Evolutionary conservation across 2,888 invertebrate species (phyloP).

Genomic region (Torymus auratus): DNA sequence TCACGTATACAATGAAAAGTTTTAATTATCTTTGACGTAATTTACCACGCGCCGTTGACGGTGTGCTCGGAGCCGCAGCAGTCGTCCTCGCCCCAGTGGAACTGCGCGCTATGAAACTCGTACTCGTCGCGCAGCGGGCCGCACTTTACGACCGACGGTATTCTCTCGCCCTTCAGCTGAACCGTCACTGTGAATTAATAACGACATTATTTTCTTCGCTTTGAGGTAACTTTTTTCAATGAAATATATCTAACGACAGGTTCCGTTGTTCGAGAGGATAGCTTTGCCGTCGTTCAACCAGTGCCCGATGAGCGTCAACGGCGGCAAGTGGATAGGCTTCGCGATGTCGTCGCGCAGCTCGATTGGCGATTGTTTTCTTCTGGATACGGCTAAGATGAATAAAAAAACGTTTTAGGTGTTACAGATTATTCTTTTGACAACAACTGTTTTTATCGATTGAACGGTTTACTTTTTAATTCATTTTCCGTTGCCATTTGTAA

Average conservation of each 20-base stretch:
- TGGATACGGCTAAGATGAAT: constrained; percentile 55
- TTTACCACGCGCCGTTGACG: constrained; percentile 68
- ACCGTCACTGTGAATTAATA: constrained; percentile 28
- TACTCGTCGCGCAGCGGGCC: constrained; percentile 67
- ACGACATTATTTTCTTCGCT: too few relatives aligned
- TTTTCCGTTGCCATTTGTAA: constrained; percentile 45
- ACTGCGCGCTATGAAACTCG: constrained; percentile 66
- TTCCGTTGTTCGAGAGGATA: constrained; percentile 64
- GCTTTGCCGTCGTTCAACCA: constrained; percentile 70
- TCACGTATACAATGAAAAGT: background rate
- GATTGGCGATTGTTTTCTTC: constrained; percentile 68
- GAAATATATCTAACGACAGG: constrained; percentile 60
- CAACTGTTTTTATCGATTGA: too few relatives aligned
- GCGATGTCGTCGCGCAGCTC: constrained; percentile 65
- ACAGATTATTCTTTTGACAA: too few relatives aligned
- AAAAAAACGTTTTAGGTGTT: too few relatives aligned
- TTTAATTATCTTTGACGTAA: constrained; percentile 7
- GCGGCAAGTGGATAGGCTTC: constrained; percentile 60
- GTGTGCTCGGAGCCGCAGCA: constrained; percentile 69
- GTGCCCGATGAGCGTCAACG: constrained; percentile 68
- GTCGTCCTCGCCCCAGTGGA: constrained; percentile 69
- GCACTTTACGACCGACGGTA: constrained; percentile 66
- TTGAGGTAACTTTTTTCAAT: too few relatives aligned
- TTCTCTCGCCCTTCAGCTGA: constrained; percentile 64
- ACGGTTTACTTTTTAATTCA: constrained; percentile 47